Conservation (phyloP, 2,888 invertebrate genomes). For the Drosophila picticornis region DNA sequence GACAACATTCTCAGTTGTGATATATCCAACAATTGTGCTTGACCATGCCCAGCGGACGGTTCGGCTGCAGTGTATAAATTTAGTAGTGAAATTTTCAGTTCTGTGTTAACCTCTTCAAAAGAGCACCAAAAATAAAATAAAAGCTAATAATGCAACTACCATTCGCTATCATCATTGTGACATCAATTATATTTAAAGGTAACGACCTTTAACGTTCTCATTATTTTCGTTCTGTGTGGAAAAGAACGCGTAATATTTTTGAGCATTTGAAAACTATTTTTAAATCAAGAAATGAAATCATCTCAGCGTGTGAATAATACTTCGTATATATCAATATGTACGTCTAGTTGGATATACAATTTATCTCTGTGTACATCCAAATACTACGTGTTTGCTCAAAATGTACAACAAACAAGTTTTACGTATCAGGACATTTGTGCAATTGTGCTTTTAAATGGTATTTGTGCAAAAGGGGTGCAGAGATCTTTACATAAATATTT, state of each 20-base stretch:
- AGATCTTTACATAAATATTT: neutral
- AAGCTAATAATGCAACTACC: constrained; percentile 51
- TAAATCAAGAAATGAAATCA: constrained; percentile 75
- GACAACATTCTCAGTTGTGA: constrained; percentile 58
- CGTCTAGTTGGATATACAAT: constrained; percentile 9
- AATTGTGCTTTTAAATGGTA: neutral
- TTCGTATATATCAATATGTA: constrained; percentile 20
- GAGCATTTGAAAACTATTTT: constrained; percentile 59
- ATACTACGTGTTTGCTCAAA: constrained; percentile 1
- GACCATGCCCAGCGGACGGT: constrained; percentile 63
- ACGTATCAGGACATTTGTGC: neutral
- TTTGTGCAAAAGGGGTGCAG: neutral
- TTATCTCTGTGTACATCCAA: constrained; percentile 25
- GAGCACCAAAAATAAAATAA: constrained; percentile 24
- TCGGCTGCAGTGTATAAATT: constrained; percentile 31
- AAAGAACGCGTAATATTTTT: constrained; percentile 14
- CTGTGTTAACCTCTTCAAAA: constrained; percentile 27
- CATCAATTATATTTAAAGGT: constrained; percentile 52
- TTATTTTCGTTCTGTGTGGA: neutral
- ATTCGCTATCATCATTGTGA: constrained; percentile 43
- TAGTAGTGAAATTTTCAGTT: constrained; percentile 48
- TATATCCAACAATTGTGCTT: constrained; percentile 57
- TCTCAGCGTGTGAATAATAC: constrained; percentile 51
- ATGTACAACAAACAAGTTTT: neutral
- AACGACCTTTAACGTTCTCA: neutral